Evolutionary conservation across 2,113 vertebrate species (phyloP).

Genomic region (Ranitomeya variabilis): DNA sequence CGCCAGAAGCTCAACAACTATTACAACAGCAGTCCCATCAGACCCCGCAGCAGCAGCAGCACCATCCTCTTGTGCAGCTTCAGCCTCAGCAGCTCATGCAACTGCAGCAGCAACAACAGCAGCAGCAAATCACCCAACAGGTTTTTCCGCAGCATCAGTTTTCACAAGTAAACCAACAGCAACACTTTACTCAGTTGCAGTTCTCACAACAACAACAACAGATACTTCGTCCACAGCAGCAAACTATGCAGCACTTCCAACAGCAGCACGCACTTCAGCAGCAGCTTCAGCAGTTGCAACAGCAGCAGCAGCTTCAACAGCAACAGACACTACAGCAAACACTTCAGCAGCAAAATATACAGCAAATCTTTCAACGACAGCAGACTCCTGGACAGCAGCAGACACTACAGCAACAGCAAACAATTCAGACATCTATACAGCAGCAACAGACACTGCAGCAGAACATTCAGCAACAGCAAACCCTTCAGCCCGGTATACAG

Average conservation of each 20-base stretch:
- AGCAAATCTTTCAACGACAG: conserved; percentile 77
- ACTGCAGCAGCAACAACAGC: conserved; percentile 72
- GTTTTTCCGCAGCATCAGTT: conserved; percentile 67
- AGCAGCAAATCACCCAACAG: conserved; percentile 73
- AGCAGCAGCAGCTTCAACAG: conserved; percentile 74
- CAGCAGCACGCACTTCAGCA: conserved; percentile 73
- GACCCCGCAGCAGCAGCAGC: conserved; percentile 64
- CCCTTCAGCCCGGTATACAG: conserved; percentile 60
- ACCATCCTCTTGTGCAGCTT: conserved; percentile 78
- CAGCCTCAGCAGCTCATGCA: conserved; percentile 75
- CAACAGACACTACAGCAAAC: conserved; percentile 82
- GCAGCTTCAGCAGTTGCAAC: conserved; percentile 70
- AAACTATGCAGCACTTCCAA: conserved; percentile 72
- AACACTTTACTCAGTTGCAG: conserved; percentile 72
- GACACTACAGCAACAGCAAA: conserved; percentile 75
- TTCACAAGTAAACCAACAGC: conserved; percentile 64
- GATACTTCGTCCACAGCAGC: conserved; percentile 69
- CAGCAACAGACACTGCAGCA: conserved; percentile 75
- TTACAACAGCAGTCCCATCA: conserved; percentile 67
- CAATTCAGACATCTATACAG: conserved; percentile 64
- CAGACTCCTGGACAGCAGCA: conserved; percentile 76
- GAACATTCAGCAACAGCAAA: conserved; percentile 68
- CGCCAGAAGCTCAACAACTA: conserved; percentile 78
- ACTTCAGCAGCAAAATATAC: conserved; percentile 76
- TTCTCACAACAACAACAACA: conserved; percentile 74